Evolutionary conservation across 2,113 vertebrate species (phyloP), one percentile per base, ranked within the genome.

Genomic region (Elephantulus edwardii): DNA sequence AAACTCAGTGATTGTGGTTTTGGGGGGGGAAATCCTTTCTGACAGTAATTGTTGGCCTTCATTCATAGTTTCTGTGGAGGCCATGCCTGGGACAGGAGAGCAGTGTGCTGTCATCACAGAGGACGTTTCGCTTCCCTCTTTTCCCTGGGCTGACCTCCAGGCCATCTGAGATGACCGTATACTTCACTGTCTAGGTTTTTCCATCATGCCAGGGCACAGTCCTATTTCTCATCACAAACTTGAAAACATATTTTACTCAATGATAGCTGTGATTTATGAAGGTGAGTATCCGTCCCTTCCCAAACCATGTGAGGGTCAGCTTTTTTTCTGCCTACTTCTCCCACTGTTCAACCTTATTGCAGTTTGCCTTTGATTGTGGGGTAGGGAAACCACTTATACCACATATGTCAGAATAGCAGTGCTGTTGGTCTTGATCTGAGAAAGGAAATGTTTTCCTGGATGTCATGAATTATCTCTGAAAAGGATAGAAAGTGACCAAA

Each of bases 1-100:
- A 96, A 90, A 76, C 52, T 74, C 35, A 80, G 58, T 91, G 87
- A 85, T 81, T 86, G 94, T 85, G 90, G 78, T 89, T 96, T 95
- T 93, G 94, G 90, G 89, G 40, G 48, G 12, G 71, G 17, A 66
- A 35, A 19, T 35, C 38, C 38, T 96, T 94, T 94, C 85, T 94
- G 90, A 87, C 78, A 92, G 52, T 80, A 60, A 82, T 87, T 66
- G 64, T 88, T 96, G 85, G 74, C 92, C 12, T 9, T 24, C 33
- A 10, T 76, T 74, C 75, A 71, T 75, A 76, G 74, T 86, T 83
- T 89, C 64, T 17, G 3, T 78, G 62, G 92, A 92, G 88, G 50
- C 84, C 74, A 71, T 50, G 78, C 74, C 64, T 91, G 82, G 71
- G 75, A 35, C 54, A 75, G 66, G 83, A 94, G 74, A 93, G 48